Conservation (phyloP, 2,113 vertebrate genomes). For the Dolichotis patagonum region DNA sequence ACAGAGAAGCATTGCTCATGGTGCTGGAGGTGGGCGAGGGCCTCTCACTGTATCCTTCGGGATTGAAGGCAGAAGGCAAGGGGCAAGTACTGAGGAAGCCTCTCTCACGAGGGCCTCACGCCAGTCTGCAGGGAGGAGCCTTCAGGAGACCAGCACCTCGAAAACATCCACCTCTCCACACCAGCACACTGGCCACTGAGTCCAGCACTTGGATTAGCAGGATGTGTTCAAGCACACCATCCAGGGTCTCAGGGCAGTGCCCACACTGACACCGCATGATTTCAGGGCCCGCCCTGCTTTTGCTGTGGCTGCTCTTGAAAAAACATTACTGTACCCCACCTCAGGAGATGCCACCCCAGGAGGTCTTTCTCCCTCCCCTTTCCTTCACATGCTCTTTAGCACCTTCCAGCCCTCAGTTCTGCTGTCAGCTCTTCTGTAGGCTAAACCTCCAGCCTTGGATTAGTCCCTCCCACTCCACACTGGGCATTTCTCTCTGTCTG, state of each 20-base stretch:
- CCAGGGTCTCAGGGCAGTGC: neutral
- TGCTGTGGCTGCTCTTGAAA: neutral
- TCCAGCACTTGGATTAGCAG: neutral
- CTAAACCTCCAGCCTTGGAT: neutral
- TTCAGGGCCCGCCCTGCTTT: neutral
- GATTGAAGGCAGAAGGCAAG: neutral
- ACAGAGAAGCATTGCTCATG: neutral
- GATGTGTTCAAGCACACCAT: neutral
- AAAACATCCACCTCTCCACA: neutral
- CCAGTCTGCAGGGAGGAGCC: neutral
- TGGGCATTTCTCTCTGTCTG: too few species aligned
- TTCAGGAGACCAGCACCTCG: neutral
- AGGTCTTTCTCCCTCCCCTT: neutral
- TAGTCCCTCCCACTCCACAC: neutral
- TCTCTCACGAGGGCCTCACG: neutral
- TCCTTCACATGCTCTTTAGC: neutral
- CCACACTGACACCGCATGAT: neutral
- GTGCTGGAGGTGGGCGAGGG: neutral
- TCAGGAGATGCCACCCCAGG: accelerated
- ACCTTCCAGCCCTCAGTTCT: neutral
- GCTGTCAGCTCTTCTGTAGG: neutral
- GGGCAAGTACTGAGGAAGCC: neutral
- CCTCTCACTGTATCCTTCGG: neutral
- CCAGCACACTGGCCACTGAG: neutral
- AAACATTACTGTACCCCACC: neutral